Conservation (phyloP, 2,888 invertebrate species). For the Agrotis exclamationis region DNA sequence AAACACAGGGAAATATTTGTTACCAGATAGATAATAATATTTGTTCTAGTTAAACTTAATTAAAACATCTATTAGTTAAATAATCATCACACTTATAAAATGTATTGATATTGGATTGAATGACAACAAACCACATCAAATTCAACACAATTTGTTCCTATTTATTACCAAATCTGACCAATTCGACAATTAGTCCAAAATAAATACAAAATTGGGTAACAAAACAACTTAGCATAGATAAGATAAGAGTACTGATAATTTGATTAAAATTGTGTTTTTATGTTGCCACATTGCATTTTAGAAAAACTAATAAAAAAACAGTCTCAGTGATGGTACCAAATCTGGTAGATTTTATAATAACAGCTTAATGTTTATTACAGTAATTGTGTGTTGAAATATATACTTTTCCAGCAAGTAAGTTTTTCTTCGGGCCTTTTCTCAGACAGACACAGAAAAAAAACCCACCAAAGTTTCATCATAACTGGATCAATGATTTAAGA, state of each 20-base stretch:
- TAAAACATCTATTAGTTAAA: background rate
- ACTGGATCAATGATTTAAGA: too few species aligned
- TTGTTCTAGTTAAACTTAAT: background rate
- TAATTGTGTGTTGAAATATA: too few species aligned
- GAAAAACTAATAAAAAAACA: too few species aligned
- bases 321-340: background rate
- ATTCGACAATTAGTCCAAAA: background rate
- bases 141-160: background rate
- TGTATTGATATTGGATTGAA: background rate
- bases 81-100: background rate
- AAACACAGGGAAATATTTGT: background rate
- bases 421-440: too few species aligned
- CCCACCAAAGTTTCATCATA: too few species aligned
- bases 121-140: background rate
- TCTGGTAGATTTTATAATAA: too few species aligned
- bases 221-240: conserved; percentile 8
- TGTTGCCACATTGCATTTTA: background rate
- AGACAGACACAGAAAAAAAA: too few species aligned
- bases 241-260: conserved; percentile 14
- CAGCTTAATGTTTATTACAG: too few species aligned
- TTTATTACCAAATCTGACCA: background rate
- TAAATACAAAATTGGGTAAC: background rate
- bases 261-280: conserved; percentile 6
- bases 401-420: too few species aligned
- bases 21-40: background rate